Conservation (phyloP, 1,140 invertebrate genomes). For the Pinna nobilis region DNA sequence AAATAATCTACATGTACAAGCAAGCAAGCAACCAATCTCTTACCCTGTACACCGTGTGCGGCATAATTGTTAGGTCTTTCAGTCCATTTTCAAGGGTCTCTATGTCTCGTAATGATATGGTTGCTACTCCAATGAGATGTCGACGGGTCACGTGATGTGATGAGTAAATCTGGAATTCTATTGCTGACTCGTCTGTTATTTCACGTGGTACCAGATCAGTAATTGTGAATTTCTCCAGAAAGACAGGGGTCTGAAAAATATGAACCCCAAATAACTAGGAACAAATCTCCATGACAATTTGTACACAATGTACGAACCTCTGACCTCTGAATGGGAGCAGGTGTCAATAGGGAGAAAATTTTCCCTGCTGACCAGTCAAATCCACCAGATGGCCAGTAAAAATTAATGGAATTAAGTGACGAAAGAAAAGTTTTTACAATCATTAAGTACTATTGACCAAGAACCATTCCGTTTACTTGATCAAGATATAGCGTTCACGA, state of each 20-base stretch:
- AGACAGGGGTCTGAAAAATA: slow-evolving; percentile 62
- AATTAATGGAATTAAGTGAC: no score
- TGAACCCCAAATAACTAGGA: neutral
- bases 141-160: slow-evolving; percentile 64
- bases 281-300: neutral
- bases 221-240: slow-evolving; percentile 69
- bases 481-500: no score
- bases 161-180: slow-evolving; percentile 70
- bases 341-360: no score
- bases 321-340: no score
- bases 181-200: slow-evolving; percentile 58
- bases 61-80: slow-evolving; percentile 61
- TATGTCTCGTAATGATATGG: slow-evolving; percentile 58
- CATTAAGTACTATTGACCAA: no score
- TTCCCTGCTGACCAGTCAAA: no score
- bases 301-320: no score
- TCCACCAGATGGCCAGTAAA: no score
- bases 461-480: no score
- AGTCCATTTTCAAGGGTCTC: slow-evolving; percentile 61
- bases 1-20: neutral
- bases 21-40: slow-evolving; percentile 11
- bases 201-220: slow-evolving; percentile 62
- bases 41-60: slow-evolving; percentile 69
- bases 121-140: slow-evolving; percentile 66
- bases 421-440: no score